These are phyloP conservation scores for Sinohyriopsis cumingii DNA, from an alignment of 2,888 invertebrate species.

Conservation along the genomic window DNA sequence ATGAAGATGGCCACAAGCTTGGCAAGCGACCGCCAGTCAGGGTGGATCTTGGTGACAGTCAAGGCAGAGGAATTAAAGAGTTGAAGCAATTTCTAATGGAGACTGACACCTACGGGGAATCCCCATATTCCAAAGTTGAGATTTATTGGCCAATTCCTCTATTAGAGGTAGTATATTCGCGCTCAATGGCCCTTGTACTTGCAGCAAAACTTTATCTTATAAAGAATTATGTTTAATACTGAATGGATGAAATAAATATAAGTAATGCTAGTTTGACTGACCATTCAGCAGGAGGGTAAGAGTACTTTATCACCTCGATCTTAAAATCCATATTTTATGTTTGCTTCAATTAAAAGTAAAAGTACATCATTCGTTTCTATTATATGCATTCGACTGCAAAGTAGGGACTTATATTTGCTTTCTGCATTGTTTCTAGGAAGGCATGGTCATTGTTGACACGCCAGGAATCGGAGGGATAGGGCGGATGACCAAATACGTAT, in stretches of 20 bases:
- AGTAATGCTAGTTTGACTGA: no score
- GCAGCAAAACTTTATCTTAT: no score
- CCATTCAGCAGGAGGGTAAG: no score
- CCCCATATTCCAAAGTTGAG: conserved; percentile 50
- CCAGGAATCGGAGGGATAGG: conserved; percentile 63
- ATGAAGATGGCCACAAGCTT: conserved; percentile 16
- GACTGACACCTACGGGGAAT: conserved; percentile 44
- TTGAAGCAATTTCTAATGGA: conserved; percentile 23
- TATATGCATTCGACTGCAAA: no score
- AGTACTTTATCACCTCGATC: no score
- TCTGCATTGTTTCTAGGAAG: conserved; percentile 45
- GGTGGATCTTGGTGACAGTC: conserved; percentile 26
- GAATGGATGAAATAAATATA: no score
- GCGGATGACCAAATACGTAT: conserved; percentile 48
- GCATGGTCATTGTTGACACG: conserved; percentile 61
- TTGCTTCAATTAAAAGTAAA: no score
- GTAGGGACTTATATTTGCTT: no score
- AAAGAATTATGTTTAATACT: no score
- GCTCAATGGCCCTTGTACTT: no score
- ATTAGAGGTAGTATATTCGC: conserved; percentile 38
- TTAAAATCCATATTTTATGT: no score
- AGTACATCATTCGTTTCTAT: no score
- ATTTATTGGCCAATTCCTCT: conserved; percentile 56
- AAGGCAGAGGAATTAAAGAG: conserved; percentile 20
- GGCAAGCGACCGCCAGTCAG: conserved; percentile 22